Evolutionary conservation across 2,797 vertebrate species (phyloP).

Genomic region (Poecilia picta): DNA sequence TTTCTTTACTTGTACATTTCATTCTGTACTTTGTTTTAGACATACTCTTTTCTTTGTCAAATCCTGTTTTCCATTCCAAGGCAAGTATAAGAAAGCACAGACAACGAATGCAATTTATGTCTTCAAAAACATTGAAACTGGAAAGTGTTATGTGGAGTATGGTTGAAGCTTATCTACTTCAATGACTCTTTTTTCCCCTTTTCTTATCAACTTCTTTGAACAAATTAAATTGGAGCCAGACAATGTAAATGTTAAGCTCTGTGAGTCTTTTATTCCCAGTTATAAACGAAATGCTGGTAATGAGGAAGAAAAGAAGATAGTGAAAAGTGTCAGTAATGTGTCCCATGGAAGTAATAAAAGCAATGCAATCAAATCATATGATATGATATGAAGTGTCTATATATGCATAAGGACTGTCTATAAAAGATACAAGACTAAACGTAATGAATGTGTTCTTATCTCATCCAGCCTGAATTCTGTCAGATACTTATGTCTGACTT

Average conservation of each 20-base stretch:
- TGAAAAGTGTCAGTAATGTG: background rate
- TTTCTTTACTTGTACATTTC: background rate
- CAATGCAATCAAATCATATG: background rate
- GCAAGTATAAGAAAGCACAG: background rate
- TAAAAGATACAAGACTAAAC: background rate
- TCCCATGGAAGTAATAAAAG: background rate
- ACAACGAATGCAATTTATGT: background rate
- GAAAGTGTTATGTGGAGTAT: background rate
- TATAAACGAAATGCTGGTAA: background rate
- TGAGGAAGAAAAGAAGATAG: background rate
- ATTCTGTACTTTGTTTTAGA: background rate
- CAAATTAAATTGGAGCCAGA: background rate
- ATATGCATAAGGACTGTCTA: background rate
- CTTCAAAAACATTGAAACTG: background rate
- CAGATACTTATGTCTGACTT: no score
- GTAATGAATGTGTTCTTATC: background rate
- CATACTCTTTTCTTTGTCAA: background rate
- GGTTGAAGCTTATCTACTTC: background rate
- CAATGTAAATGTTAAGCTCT: background rate
- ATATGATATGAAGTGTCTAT: background rate
- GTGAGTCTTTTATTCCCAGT: background rate
- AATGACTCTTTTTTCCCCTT: background rate
- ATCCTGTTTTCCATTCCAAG: background rate
- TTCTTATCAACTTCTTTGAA: background rate
- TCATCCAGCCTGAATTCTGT: background rate